Conservation (phyloP, 92 coral and sea anemone species). For the Paragorgia papillata region DNA sequence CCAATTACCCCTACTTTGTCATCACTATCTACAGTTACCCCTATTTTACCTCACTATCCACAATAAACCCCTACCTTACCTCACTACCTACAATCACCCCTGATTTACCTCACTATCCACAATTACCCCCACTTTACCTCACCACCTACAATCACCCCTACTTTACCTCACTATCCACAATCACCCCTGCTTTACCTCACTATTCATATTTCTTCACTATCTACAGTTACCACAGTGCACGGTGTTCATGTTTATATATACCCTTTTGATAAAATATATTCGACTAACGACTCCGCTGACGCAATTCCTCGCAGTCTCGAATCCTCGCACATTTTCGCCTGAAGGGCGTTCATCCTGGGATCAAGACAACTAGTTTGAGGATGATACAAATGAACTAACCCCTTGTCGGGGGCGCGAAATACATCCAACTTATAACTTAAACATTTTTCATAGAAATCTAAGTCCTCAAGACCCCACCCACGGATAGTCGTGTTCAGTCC, state of each 20-base stretch:
- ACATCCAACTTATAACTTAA: slow-evolving; percentile 68
- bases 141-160: too few species aligned
- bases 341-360: slow-evolving; percentile 29
- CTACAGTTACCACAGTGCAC: too few species aligned
- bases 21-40: too few species aligned
- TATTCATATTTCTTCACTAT: too few species aligned
- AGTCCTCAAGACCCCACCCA: slow-evolving; percentile 99
- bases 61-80: too few species aligned
- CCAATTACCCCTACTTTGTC: too few species aligned
- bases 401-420: slow-evolving; percentile 91
- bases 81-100: too few species aligned
- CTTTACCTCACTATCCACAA: too few species aligned
- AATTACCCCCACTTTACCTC: too few species aligned
- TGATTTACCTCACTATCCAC: too few species aligned
- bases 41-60: too few species aligned
- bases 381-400: slow-evolving; percentile 89
- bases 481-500: slow-evolving; percentile 95
- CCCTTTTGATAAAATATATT: slow-evolving; percentile 33
- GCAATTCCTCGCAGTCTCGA: slow-evolving; percentile 36
- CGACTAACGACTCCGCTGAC: slow-evolving; percentile 37
- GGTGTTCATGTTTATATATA: slow-evolving; percentile 13
- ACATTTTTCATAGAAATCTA: slow-evolving; percentile 89
- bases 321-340: slow-evolving; percentile 41
- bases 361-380: slow-evolving; percentile 35
- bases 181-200: too few species aligned